phyloP scores from a whole-genome alignment of 2,888 invertebrate species.

The Eremobia ochroleuca region DNA sequence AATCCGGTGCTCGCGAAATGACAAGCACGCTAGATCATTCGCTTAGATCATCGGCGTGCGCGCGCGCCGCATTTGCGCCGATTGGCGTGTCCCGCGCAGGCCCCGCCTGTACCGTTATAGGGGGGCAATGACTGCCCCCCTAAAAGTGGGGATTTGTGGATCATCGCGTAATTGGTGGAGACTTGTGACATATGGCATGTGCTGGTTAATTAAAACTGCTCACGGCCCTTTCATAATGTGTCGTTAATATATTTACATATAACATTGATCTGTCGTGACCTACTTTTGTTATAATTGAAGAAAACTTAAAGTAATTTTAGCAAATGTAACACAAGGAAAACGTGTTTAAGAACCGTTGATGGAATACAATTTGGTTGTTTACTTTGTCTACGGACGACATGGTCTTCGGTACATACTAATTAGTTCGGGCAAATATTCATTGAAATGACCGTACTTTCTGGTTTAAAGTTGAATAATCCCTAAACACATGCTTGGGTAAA shows the following conservation, averaged over 20 bases:
- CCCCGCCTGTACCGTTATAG: constrained; percentile 90
- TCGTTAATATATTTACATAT: constrained; percentile 74
- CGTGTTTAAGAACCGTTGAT: constrained; percentile 50
- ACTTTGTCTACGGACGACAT: constrained; percentile 38
- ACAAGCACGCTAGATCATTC: constrained; percentile 90
- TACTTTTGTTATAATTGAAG: constrained; percentile 61
- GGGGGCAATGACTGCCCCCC: constrained; percentile 88
- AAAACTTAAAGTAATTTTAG: constrained; percentile 59
- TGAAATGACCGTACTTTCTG: constrained; percentile 40
- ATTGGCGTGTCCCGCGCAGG: constrained; percentile 87
- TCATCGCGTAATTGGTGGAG: constrained; percentile 80
- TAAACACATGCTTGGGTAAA: constrained; percentile 18
- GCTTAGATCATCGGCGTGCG: constrained; percentile 86
- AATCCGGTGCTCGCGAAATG: constrained; percentile 89
- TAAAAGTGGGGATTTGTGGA: constrained; percentile 88
- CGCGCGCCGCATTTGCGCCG: constrained; percentile 82
- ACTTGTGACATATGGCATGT: constrained; percentile 86
- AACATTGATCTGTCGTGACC: constrained; percentile 63
- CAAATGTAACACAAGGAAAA: constrained; percentile 57
- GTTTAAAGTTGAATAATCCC: constrained; percentile 46
- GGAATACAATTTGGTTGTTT: constrained; percentile 60
- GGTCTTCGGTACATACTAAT: constrained; percentile 58
- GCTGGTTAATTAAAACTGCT: constrained; percentile 82
- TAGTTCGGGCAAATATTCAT: constrained; percentile 57
- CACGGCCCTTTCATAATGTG: constrained; percentile 73